Percentiles rank a stretch among this genome's conserved stretches.
Evolutionary conservation across 35 echinoderm and acorn worm species (phyloP).

Genomic region (Lytechinus variegatus): DNA sequence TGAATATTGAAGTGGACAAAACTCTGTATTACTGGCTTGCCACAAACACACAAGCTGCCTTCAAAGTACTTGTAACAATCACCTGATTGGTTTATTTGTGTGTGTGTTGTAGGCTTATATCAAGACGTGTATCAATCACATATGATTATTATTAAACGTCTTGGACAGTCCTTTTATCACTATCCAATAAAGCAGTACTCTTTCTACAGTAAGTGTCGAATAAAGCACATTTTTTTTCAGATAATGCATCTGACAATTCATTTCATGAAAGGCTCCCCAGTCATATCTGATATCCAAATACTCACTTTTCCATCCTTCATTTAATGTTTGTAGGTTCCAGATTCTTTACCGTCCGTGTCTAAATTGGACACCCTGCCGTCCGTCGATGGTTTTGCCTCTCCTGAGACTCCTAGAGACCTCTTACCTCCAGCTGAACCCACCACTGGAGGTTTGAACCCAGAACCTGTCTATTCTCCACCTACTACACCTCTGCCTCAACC

Average conservation of each 20-base stretch:
- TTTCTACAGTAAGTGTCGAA: neutral
- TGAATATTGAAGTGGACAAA: no score
- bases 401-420: neutral
- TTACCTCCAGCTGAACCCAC: slow-evolving; percentile 15
- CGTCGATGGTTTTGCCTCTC: slow-evolving; percentile 10
- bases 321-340: neutral
- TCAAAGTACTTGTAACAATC: no score
- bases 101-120: no score
- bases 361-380: slow-evolving; percentile 23
- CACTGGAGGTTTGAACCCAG: slow-evolving; percentile 20
- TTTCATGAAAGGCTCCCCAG: neutral
- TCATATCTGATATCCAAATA: neutral
- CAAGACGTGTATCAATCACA: no score
- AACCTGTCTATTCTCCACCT: neutral
- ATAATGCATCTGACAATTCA: no score
- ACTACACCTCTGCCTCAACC: slow-evolving; percentile 3
- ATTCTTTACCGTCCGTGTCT: neutral
- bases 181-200: neutral
- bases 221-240: no score
- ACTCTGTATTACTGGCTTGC: no score
- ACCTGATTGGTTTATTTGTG: no score
- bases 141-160: no score
- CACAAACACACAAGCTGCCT: no score
- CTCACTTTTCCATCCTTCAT: neutral
- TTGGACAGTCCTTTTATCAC: no score